phyloP scores from a whole-genome alignment of 2,113 vertebrate species.

The Genyomyrus donnyi region DNA sequence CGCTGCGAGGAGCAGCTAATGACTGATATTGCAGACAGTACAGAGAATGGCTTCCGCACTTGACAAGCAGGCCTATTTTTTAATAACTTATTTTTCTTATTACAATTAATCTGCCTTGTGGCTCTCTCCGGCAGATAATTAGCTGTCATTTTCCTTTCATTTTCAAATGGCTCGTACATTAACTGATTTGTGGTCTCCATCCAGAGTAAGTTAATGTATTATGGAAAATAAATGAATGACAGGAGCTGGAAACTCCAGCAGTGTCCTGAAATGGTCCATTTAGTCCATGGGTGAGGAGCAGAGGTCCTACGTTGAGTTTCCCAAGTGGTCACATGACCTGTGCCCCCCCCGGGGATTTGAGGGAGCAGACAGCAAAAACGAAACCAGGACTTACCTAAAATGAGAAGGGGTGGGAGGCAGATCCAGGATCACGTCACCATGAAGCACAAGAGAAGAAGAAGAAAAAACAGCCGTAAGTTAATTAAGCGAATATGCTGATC shows the following conservation, averaged over 20 bases:
- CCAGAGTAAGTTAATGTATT: constrained; percentile 46
- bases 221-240: constrained; percentile 47
- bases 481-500: background rate
- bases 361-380: background rate
- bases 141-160: constrained; percentile 53
- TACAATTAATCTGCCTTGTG: constrained; percentile 49
- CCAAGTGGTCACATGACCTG: background rate
- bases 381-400: background rate
- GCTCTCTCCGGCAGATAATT: constrained; percentile 56
- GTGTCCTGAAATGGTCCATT: background rate
- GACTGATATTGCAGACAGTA: constrained; percentile 10
- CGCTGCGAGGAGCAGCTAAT: background rate
- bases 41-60: constrained; percentile 36
- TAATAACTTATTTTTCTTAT: constrained; percentile 46
- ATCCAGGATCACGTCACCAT: background rate
- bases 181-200: constrained; percentile 42
- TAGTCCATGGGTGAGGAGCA: background rate
- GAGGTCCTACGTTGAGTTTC: background rate
- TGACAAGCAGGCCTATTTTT: constrained; percentile 38
- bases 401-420: background rate
- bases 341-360: background rate
- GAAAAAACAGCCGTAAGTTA: background rate
- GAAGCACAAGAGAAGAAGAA: background rate
- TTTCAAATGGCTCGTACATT: constrained; percentile 57
- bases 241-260: constrained; percentile 25